These are phyloP conservation scores for Zosterops japonicus DNA, from an alignment of 2,113 vertebrate genomes.

Conservation along the genomic window DNA sequence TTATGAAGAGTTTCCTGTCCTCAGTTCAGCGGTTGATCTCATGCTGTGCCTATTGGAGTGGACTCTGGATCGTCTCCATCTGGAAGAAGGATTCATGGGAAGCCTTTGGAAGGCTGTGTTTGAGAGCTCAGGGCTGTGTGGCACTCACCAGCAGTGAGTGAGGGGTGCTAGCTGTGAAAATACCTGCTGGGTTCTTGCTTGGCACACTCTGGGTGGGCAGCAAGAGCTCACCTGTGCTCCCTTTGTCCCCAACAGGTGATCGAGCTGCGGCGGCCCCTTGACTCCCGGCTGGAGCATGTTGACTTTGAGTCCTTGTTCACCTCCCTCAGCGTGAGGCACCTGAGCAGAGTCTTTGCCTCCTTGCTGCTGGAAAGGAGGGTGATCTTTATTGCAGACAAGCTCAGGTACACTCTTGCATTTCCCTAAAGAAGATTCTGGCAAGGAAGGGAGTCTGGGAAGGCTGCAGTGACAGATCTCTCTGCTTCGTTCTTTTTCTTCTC, in stretches of 20 bases:
- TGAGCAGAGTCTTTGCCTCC: conserved; percentile 85
- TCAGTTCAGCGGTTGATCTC: neutral
- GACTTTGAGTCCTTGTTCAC: conserved; percentile 93
- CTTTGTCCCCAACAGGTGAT: conserved; percentile 79
- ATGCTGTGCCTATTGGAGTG: neutral
- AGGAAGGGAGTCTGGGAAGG: neutral
- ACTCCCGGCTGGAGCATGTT: conserved; percentile 94
- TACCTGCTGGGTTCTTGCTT: neutral
- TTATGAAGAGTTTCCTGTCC: neutral
- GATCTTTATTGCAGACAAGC: conserved; percentile 94
- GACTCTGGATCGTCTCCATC: neutral
- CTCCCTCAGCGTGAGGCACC: conserved; percentile 82
- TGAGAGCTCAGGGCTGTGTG: neutral
- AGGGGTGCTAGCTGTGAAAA: neutral
- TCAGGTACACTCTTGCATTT: conserved; percentile 80
- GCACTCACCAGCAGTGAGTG: neutral
- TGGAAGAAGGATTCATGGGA: neutral
- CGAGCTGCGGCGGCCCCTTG: conserved; percentile 89
- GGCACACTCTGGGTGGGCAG: neutral
- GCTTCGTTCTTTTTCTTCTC: neutral
- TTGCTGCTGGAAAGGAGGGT: conserved; percentile 92
- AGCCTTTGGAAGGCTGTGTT: neutral
- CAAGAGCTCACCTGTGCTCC: neutral
- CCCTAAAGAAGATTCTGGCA: neutral
- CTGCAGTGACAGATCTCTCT: neutral